Base-by-base conservation (phyloP, 1,140 invertebrate species). In the Popillia japonica region DNA sequence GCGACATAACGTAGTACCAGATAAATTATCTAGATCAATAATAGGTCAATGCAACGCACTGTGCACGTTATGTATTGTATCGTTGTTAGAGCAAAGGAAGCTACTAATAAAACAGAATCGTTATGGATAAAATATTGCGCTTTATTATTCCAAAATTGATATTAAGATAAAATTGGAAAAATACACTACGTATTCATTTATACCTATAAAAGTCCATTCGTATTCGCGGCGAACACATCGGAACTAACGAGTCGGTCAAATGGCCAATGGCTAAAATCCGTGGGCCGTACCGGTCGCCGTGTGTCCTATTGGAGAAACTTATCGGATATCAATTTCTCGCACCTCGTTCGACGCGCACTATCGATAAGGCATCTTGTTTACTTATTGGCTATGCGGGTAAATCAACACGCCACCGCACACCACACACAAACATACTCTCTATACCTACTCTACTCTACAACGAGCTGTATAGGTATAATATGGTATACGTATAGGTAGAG, bases 321-420 rank as follows among this genome's bases (percentile, higher is more conserved):
- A 68, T 68, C 61, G 61, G 61, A 68, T 68, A 68, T 68, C 61
- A 68, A 68, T 68, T 68, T 68, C 61, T 68, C 61, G 61, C 61
- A 68, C 61, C 61, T 68, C 61, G 61, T 68, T 68, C 61, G 61
- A 68, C 61, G 61, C 61, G 61, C 61, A 68, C 61, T 68, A 68
- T 68, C 61, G 61, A 68, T 68, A 68, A 68, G 61, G 61, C 61
- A 68, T 68, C 61, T 68, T 68, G 61, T 68, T 68, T 68, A 68
- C 61, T 68, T 68, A 68, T 68, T 68, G 61, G 61, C 61, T 68
- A 68, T 68, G 61, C 61, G 61, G 61, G 61, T 68, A 68, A 68
- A 68, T 68, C 61, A 68, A 68, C 61, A 68, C 61, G 61, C 61
- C 61, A 68, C 61, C 61, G 27, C 61, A 27, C 61, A 68, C 61